Evolutionary conservation across 2,797 vertebrate species (phyloP).

Genomic region (Erpetoichthys calabaricus): DNA sequence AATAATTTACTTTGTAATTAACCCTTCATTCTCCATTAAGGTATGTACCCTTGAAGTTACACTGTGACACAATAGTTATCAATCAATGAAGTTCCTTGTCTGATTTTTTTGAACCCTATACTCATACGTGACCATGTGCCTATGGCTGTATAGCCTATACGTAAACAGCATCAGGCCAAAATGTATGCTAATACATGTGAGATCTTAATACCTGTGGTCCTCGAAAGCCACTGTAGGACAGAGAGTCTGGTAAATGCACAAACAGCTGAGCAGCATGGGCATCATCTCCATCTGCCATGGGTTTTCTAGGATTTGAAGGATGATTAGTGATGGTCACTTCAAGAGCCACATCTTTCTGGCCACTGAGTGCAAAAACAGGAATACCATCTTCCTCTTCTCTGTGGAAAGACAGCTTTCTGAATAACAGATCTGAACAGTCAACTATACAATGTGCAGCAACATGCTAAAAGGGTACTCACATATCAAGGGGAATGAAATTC

Average conservation of each 20-base stretch:
- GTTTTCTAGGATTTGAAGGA: slow-evolving; percentile 56
- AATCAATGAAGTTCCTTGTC: too few relatives aligned
- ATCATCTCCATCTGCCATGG: slow-evolving; percentile 71
- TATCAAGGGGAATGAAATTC: slow-evolving; percentile 60
- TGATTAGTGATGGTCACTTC: slow-evolving; percentile 70
- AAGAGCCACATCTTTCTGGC: slow-evolving; percentile 66
- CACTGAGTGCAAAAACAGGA: slow-evolving; percentile 66
- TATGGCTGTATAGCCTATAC: too few relatives aligned
- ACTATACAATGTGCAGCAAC: too few relatives aligned
- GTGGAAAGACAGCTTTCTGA: neutral
- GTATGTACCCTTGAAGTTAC: too few relatives aligned
- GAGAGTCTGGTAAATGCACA: slow-evolving; percentile 55
- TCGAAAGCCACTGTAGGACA: slow-evolving; percentile 64
- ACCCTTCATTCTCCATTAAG: too few relatives aligned
- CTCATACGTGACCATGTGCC: too few relatives aligned
- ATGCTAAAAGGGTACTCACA: slow-evolving; percentile 37
- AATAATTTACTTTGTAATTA: too few relatives aligned
- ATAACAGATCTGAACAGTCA: too few relatives aligned
- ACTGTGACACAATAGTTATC: too few relatives aligned
- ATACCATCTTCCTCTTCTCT: slow-evolving; percentile 48
- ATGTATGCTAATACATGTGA: too few relatives aligned
- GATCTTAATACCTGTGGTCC: slow-evolving; percentile 23
- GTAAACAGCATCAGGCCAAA: too few relatives aligned
- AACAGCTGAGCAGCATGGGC: slow-evolving; percentile 74
- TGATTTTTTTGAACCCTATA: too few relatives aligned